Evolutionary conservation across 2,113 vertebrate genomes (phyloP), one percentile per base, ranked within the genome.

Genomic region (Eulemur rufifrons): DNA sequence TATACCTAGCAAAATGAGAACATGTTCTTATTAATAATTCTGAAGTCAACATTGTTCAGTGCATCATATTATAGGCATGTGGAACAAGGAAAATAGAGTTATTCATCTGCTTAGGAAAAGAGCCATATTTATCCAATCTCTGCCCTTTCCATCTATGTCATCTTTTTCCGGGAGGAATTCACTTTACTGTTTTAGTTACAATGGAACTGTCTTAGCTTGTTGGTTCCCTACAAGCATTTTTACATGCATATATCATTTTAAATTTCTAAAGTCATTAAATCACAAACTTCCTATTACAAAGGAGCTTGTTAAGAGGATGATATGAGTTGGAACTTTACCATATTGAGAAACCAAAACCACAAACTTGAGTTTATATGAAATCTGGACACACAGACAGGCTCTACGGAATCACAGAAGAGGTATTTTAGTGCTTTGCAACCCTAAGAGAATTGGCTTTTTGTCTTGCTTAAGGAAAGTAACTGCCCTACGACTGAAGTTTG

Each of bases 231-330:
- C 45, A 73, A 83, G 27, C 76, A 92, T 83, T 95, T 86, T 95
- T 95, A 74, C 1, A 66, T 7, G 42, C 20, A 37, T 78, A 6
- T 78, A 94, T 97, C 91, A 93, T 64, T 56, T 93, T 91, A 32
- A 56, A 76, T 91, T 86, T 80, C 56, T 64, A 63, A 5, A 89
- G n/a, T 56, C 29, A 66, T 84, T 96, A 96, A 83, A 74, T 89
- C 89, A 92, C 68, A 83, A 45, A 86, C 32, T 95, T 92, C 32
- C 64, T 47, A 87, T 95, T 94, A 94, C 59, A 88, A 76, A 89
- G 13, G 39, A 76, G 47, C 86, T 93, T 89, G 56, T 95, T 94
- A 94, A 91, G 45, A 54, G 27, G 66, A 89, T 77, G 85, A 86
- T 39, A 56, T 45, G 29, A 89, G 50, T 85, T 95, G 91, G 68